These are phyloP conservation scores for Neoscelio sp. DNA, from an alignment of 2,888 invertebrate species.

Conservation along the genomic window DNA sequence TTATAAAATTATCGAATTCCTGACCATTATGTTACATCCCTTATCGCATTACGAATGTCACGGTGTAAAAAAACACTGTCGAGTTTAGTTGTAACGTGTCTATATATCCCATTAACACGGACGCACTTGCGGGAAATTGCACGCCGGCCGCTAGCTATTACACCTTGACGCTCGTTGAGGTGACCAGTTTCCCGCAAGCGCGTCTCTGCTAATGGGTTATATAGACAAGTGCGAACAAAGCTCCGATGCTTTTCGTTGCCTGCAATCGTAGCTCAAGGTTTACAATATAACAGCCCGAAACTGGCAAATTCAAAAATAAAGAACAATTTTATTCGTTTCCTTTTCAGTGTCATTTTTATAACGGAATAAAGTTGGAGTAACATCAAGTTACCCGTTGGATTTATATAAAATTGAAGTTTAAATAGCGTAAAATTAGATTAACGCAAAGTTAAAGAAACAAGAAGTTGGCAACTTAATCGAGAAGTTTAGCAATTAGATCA, in stretches of 20 bases:
- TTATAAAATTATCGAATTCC: constrained; percentile 21
- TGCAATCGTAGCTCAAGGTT: too few relatives aligned
- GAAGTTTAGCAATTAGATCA: too few relatives aligned
- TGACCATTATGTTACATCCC: constrained; percentile 7
- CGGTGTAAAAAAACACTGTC: constrained; percentile 16
- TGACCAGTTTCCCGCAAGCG: constrained; percentile 60
- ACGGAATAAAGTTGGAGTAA: too few relatives aligned
- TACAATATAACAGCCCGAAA: too few relatives aligned
- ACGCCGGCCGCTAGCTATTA: constrained; percentile 49
- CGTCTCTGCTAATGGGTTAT: constrained; percentile 52
- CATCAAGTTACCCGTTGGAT: too few relatives aligned
- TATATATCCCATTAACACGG: constrained; percentile 54
- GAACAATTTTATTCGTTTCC: too few relatives aligned
- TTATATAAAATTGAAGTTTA: too few relatives aligned
- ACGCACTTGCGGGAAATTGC: constrained; percentile 57
- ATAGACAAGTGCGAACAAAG: constrained; percentile 56
- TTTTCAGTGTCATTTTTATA: too few relatives aligned
- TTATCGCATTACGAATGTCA: constrained; percentile 36
- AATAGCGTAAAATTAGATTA: too few relatives aligned
- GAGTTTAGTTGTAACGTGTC: background rate
- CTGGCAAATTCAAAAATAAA: too few relatives aligned
- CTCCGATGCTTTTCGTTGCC: constrained; percentile 49
- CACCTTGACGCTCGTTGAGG: constrained; percentile 53
- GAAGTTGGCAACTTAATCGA: too few relatives aligned
- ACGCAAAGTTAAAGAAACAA: too few relatives aligned